Conservation (phyloP, 2,113 vertebrate genomes). For the Gasterosteus aculeatus region DNA sequence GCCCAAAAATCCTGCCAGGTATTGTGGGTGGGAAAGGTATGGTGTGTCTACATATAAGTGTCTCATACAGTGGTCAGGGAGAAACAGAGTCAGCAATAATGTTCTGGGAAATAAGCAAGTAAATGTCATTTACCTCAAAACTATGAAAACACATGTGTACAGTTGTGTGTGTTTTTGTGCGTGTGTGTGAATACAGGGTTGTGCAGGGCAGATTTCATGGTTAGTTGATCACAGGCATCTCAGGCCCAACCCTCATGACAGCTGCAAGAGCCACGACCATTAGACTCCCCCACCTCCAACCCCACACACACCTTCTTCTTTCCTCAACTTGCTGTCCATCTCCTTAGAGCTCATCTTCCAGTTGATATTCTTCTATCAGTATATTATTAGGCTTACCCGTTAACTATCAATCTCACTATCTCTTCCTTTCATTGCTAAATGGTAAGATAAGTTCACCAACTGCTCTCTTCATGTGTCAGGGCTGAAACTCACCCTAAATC, state of each 20-base stretch:
- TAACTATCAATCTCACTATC: not conserved
- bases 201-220: conserved; percentile 57
- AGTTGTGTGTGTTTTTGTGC: conserved; percentile 20
- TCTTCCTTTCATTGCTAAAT: not conserved
- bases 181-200: conserved; percentile 30
- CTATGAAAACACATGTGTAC: not conserved
- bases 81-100: not conserved
- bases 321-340: not conserved
- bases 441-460: not conserved
- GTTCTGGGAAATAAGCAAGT: not conserved
- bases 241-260: conserved; percentile 28
- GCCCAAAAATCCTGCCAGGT: not conserved
- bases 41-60: not conserved
- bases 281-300: not conserved
- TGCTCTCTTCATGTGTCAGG: not conserved
- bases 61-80: no score
- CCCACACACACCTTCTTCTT: conserved; percentile 5
- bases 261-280: conserved; percentile 34
- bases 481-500: not conserved
- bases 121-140: not conserved
- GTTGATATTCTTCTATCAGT: not conserved
- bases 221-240: conserved; percentile 55
- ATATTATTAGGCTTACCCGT: not conserved
- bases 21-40: not conserved
- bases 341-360: conserved; percentile 34